Conservation (phyloP, 2,113 vertebrate species). For the Catharus minimus region DNA sequence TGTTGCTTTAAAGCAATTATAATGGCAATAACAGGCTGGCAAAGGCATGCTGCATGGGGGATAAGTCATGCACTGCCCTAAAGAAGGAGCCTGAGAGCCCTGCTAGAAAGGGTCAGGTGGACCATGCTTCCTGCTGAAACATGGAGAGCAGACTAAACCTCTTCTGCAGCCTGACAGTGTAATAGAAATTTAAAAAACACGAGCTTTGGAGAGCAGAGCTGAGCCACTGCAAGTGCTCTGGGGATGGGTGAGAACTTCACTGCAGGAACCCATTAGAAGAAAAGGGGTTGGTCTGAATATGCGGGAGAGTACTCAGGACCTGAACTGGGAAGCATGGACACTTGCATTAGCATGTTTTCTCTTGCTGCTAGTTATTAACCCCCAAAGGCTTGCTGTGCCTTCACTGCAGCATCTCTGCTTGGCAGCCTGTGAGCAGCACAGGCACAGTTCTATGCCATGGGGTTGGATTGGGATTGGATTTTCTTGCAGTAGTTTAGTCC, state of each 20-base stretch:
- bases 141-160: neutral
- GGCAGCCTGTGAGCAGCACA: neutral
- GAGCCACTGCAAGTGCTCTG: neutral
- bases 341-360: neutral
- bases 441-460: neutral
- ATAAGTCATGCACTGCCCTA: neutral
- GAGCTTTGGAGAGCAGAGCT: neutral
- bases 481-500: conserved; percentile 30
- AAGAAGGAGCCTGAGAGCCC: neutral
- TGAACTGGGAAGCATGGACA: neutral
- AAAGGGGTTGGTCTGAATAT: neutral
- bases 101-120: neutral
- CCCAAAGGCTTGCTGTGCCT: neutral
- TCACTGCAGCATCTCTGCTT: neutral
- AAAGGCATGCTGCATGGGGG: neutral
- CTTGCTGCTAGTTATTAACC: neutral
- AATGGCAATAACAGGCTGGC: neutral
- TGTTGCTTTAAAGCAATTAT: neutral
- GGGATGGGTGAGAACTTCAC: neutral
- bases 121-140: neutral
- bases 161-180: neutral
- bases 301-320: neutral
- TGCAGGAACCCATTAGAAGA: neutral
- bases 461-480: conserved; percentile 7
- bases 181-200: neutral